Base-by-base conservation (phyloP, 2,888 invertebrate species). In the Plebejus argus region DNA sequence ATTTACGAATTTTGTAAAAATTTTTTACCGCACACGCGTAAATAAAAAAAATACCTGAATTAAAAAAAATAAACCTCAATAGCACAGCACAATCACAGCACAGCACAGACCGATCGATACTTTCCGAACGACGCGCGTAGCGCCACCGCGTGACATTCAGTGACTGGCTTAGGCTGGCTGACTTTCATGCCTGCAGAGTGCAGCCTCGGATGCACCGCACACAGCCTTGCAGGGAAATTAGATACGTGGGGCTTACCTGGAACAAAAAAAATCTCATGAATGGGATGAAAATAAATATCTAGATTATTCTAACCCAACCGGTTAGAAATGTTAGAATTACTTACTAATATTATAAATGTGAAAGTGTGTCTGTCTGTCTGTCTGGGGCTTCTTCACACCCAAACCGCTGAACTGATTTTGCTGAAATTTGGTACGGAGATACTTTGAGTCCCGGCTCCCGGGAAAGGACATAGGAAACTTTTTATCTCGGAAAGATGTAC, bases 121-220 rank as follows among this genome's bases (percentile, higher is more conserved):
- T 39, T 4, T 15, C 23, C 23, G 74, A 1, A 45, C 56, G n/a
- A 49, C 33, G 56, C 77, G 77, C 77, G 77, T 70, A 61, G 39
- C 58, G 61, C 28, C 58, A 45, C 35, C 39, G 39, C 39, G 33
- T 20, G 23, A n/a, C 58, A 18, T 12, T 35, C 15, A n/a, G 72
- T 35, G 77, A 77, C 77, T 77, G 77, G 66, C 66, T 33, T 1
- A 5, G 77, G 71, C 72, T 72, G 72, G 66, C 28, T 33, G 58
- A 66, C 66, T 66, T 61, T 61, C 61, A 23, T 61, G 61, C 15
- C 28, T 15, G 66, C n/a, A n/a, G n/a, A n/a, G n/a, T n/a, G n/a
- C 66, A 28, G 28, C 66, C 23, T 15, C 15, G 15, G 66, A 28
- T 66, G 66, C 66, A 66, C 5, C 66, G 28, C 28, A 66, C 28